phyloP scores from a whole-genome alignment of 2,113 vertebrate genomes.

The Petrocephalus zakoni region DNA sequence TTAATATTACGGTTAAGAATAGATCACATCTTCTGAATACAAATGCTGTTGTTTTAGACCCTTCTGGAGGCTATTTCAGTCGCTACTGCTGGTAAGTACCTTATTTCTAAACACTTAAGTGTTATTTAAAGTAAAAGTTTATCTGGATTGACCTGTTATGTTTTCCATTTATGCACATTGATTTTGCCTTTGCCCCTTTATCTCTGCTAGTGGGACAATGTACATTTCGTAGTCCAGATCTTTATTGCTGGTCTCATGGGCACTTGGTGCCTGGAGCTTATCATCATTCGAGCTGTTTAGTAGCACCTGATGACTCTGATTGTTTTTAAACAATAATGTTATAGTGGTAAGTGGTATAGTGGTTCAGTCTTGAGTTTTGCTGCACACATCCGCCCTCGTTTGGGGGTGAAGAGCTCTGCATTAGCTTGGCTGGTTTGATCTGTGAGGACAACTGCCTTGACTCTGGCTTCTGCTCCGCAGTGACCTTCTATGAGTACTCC shows the following conservation, averaged over 20 bases:
- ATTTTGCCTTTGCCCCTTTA: background rate
- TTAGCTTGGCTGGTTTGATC: background rate
- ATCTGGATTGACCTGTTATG: background rate
- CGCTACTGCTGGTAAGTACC: constrained; percentile 71
- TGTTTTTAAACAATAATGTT: background rate
- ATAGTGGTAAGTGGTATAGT: background rate
- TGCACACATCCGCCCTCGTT: background rate
- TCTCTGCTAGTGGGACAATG: background rate
- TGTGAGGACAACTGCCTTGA: background rate
- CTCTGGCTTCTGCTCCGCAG: constrained; percentile 52
- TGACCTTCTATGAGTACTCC: constrained; percentile 81
- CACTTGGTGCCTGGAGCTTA: background rate
- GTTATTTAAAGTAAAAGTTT: background rate
- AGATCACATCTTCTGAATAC: background rate
- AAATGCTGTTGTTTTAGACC: constrained; percentile 61
- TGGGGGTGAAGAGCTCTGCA: background rate
- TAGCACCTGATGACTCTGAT: background rate
- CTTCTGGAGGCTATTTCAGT: constrained; percentile 80
- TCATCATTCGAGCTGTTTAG: background rate
- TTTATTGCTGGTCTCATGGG: background rate
- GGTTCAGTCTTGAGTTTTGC: background rate
- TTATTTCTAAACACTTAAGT: background rate
- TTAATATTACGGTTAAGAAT: background rate
- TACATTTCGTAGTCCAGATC: background rate
- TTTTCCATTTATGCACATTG: background rate